Percentiles rank a stretch among this genome's conserved stretches.
Evolutionary conservation across 2,113 vertebrate genomes (phyloP).

Genomic region (Chaenogobius annularis): DNA sequence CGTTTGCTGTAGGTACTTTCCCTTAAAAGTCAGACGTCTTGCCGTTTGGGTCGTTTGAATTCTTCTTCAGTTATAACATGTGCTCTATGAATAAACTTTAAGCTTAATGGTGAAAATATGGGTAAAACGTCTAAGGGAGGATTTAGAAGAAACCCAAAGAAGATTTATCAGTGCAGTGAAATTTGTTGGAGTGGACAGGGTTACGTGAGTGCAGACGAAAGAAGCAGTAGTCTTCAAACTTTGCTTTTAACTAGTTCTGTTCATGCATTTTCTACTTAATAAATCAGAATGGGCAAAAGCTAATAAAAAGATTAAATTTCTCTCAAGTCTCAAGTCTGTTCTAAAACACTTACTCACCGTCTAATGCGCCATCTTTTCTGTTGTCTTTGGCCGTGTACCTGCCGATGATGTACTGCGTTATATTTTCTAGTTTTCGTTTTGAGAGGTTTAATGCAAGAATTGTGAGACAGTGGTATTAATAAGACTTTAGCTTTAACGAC

Average conservation of each 20-base stretch:
- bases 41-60: too few species aligned
- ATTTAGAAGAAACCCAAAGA: background rate
- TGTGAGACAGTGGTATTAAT: slow-evolving; percentile 1
- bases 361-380: background rate
- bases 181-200: background rate
- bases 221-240: background rate
- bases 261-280: background rate
- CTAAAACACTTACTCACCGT: background rate
- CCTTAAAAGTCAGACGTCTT: too few species aligned
- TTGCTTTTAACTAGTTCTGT: background rate
- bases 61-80: too few species aligned
- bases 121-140: too few species aligned
- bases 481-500: background rate
- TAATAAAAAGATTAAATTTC: background rate
- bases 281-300: background rate
- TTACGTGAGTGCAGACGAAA: background rate
- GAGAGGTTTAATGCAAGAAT: background rate
- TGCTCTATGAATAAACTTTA: background rate
- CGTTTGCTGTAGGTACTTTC: too few species aligned
- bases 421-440: background rate
- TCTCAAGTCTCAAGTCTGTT: background rate
- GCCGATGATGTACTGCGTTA: background rate
- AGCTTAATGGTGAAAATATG: background rate
- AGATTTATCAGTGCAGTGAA: background rate
- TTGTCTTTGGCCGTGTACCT: background rate